Evolutionary conservation across 2,113 vertebrate genomes (phyloP), one percentile per base, ranked within the genome.

Genomic region (Dissostichus mawsoni): DNA sequence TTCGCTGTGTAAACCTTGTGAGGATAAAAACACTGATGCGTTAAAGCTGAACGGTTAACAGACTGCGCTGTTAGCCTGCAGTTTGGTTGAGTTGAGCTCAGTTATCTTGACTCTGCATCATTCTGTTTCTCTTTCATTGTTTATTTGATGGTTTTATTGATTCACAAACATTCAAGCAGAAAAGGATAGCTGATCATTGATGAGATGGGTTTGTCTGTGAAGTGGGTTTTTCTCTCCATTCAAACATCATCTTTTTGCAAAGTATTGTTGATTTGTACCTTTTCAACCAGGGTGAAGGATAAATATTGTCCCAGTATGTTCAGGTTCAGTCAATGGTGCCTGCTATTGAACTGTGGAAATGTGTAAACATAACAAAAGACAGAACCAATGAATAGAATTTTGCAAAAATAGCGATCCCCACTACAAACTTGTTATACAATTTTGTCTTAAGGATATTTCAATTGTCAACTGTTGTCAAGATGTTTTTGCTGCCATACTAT

Each of bases 21-120:
- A 2, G 33, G 70, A 63, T 64, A 25, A 62, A 53, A 74, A 63
- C 52, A 48, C 16, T 33, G 69, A 57, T 33, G 50, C 69, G 29
- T 68, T 2, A 45, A 52, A 64, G 76, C 75, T 20, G 59, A 76
- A 18, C 3, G 1, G 44, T 64, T 33, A 20, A 58, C 45, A 71
- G 10, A 36, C 36, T 16, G 58, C 55, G n/a, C 23, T 50, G 25
- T 36, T 29, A 11, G 50, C 44, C 20, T 62, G 56, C 48, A 25
- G 55, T 36, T 47, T 3, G 17, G 47, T 3, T 44, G 13, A 14
- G 57, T 75, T 50, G 48, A 75, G 41, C 57, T 69, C 53, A 44
- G 33, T 33, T 63, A 20, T 33, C 11, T 41, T 4, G 11, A 63
- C 65, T 65, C 18, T 2, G 18, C 4, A 16, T 29, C 10, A 17